These are phyloP conservation scores for Drosophila recens DNA, from an alignment of 2,888 invertebrate genomes.

Conservation along the genomic window DNA sequence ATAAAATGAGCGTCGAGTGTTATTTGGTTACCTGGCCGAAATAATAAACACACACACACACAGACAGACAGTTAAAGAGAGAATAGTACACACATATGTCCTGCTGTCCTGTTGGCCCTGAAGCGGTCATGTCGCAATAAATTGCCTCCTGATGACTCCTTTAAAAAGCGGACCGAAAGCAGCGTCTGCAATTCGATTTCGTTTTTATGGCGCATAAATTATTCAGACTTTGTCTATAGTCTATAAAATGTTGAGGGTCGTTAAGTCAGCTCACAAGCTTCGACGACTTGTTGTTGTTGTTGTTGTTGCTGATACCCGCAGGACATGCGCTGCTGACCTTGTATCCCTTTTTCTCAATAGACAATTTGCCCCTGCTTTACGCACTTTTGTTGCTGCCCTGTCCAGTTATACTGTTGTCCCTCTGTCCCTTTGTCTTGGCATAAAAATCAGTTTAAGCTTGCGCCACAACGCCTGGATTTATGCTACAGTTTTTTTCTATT, in stretches of 20 bases:
- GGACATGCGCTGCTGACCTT: slow-evolving; percentile 70
- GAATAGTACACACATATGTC: background rate
- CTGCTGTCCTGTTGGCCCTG: slow-evolving; percentile 12
- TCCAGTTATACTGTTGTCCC: background rate
- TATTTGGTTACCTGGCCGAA: slow-evolving; percentile 56
- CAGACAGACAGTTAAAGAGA: background rate
- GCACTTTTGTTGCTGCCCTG: slow-evolving; percentile 62
- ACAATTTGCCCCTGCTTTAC: slow-evolving; percentile 72
- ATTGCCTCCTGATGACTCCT: slow-evolving; percentile 78
- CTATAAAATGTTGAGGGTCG: slow-evolving; percentile 75
- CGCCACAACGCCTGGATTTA: slow-evolving; percentile 67
- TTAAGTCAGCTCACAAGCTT: slow-evolving; percentile 51
- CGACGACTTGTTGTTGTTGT: slow-evolving; percentile 8
- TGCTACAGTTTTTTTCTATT: slow-evolving; percentile 51
- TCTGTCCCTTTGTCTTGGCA: slow-evolving; percentile 26
- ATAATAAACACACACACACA: slow-evolving; percentile 7
- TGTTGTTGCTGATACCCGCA: slow-evolving; percentile 25
- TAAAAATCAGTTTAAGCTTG: slow-evolving; percentile 75
- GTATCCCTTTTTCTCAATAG: slow-evolving; percentile 74
- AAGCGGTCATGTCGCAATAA: slow-evolving; percentile 67
- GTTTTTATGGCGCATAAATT: slow-evolving; percentile 77
- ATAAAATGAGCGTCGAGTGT: slow-evolving; percentile 68
- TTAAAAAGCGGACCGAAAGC: slow-evolving; percentile 54
- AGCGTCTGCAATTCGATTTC: slow-evolving; percentile 75
- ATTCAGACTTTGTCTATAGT: slow-evolving; percentile 76